Base-by-base conservation (phyloP, 2,797 vertebrate species). In the Acanthurus lineatus region DNA sequence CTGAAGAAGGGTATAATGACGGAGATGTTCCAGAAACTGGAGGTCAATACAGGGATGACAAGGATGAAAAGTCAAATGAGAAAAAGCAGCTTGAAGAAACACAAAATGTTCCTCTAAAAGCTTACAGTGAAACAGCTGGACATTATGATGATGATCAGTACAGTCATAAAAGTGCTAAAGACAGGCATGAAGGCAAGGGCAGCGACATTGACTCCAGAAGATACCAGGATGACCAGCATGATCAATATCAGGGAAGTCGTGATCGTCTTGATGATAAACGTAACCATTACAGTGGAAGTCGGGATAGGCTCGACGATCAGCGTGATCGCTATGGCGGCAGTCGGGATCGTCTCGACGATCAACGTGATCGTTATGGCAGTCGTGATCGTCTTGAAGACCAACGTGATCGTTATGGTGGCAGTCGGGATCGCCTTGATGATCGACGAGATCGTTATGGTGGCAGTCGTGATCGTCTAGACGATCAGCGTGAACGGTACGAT, bases 1-100 rank as follows among this genome's bases (percentile, higher is more conserved):
- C 84, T 0, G 83, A 12, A 40, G 88, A 82, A 15, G 51, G 73
- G 49, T 93, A 69, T 87, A 75, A 76, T 59, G 94, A 95, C 69
- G 61, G 16, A 68, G 82, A 90, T n/a, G 72, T 38, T 20, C 12
- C 70, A 25, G 86, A 91, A 56, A 58, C 7, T 25, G 73, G 61
- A 69, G 66, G 82, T 45, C 48, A 61, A 48, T 88, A 86, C 69
- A 11, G 0, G 20, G 90, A 91, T 6, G 77, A 91, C 49, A 53
- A 86, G 20, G 89, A 91, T 6, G 77, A 91, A 48, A 53, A 86
- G 53, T 69, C 81, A 22, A 83, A 2, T 0, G 59, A 59, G 48
- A 81, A 52, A 51, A 89, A 89, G 75, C 48, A 63, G 7, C 5
- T 73, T 3, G 77, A 89, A 59, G 87, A 85, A n/a, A 73, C 68